A percentile compares a stretch with the other conserved stretches of the same genome.
phyloP scores from a whole-genome alignment of 2,113 vertebrate species.

The Tupaia chinensis region DNA sequence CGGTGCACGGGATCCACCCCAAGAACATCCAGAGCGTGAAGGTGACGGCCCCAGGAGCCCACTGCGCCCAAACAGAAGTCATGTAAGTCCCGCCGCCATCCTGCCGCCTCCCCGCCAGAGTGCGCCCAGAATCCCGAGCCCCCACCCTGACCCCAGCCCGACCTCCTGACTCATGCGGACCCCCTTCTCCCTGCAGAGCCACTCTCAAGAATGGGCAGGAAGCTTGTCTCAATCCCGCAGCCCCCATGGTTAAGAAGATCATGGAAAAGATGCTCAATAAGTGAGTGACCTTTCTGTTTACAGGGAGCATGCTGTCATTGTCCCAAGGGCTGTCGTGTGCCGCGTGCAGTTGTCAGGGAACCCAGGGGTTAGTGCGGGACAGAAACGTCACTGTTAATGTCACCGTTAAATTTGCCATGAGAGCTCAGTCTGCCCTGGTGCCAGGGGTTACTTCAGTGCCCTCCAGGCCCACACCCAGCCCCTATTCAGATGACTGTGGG shows the following conservation, averaged over 20 bases:
- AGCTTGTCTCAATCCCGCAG: conserved; percentile 76
- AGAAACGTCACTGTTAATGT: not conserved
- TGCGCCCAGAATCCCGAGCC: not conserved
- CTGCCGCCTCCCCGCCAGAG: accelerated
- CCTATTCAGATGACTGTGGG: not conserved
- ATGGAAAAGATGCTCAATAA: conserved; percentile 71
- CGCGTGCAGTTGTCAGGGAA: no score
- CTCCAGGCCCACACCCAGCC: not conserved
- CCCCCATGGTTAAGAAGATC: conserved; percentile 76
- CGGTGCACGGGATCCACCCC: not conserved
- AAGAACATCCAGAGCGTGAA: conserved; percentile 9
- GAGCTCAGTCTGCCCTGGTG: not conserved
- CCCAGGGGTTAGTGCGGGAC: not conserved
- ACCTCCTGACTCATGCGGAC: not conserved
- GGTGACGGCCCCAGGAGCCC: conserved; percentile 19
- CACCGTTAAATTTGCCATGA: not conserved
- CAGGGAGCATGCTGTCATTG: no score
- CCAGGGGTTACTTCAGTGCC: no score
- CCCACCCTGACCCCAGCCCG: not conserved
- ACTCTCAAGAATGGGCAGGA: conserved; percentile 69
- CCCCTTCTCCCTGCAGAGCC: conserved; percentile 68
- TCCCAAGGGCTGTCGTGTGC: no score
- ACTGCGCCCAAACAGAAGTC: conserved; percentile 65
- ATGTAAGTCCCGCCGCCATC: conserved; percentile 23
- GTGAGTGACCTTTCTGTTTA: conserved; percentile 61